These are phyloP conservation scores for Thinocorus orbignyianus DNA, from an alignment of 2,113 vertebrate genomes.

Conservation along the genomic window DNA sequence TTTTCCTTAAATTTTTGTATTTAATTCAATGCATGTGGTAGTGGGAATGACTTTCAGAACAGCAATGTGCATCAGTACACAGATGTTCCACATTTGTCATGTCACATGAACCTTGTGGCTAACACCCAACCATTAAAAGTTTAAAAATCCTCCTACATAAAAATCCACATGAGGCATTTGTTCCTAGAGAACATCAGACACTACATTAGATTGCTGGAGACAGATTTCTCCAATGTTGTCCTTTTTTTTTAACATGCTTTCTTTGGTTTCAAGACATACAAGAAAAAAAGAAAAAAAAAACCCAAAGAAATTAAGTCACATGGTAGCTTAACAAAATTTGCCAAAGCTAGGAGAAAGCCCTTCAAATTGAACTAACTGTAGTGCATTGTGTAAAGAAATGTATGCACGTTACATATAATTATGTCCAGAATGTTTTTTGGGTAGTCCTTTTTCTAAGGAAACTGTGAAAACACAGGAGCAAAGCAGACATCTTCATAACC, in stretches of 20 bases:
- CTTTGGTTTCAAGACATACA: background rate
- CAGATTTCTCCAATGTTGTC: background rate
- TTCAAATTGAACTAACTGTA: background rate
- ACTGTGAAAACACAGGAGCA: background rate
- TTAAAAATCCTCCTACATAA: constrained; percentile 43
- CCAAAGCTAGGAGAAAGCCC: background rate
- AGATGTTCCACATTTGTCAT: constrained; percentile 62
- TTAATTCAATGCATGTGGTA: constrained; percentile 55
- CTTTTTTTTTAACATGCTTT: background rate
- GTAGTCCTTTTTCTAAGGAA: background rate
- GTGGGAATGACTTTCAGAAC: constrained; percentile 27
- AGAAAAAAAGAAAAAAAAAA: background rate
- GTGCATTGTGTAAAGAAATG: background rate
- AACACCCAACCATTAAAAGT: constrained; percentile 14
- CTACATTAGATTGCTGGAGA: background rate
- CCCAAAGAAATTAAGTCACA: background rate
- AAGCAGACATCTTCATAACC: background rate
- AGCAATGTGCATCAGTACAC: constrained; percentile 37
- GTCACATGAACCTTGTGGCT: constrained; percentile 46
- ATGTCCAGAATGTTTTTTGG: background rate
- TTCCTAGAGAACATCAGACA: constrained; percentile 42
- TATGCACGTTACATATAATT: background rate
- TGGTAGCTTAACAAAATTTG: background rate
- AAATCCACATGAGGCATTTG: constrained; percentile 41
- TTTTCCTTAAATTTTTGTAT: constrained; percentile 24